These are phyloP conservation scores for Meloidogyne floridensis DNA, from an alignment of 1,140 invertebrate species.

Conservation along the genomic window DNA sequence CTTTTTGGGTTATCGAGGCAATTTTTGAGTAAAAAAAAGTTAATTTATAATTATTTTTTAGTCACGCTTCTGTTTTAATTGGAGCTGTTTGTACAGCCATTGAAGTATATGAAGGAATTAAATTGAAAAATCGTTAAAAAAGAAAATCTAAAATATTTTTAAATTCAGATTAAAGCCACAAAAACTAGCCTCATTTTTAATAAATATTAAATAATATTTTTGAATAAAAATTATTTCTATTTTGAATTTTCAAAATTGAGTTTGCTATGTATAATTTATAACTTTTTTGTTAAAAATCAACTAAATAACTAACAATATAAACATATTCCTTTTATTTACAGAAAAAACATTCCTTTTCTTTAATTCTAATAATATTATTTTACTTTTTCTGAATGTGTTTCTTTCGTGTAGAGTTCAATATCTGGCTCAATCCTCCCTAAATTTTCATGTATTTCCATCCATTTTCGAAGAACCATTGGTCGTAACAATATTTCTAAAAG, in stretches of 20 bases:
- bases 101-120: slow-evolving; percentile 30
- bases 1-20: slow-evolving; percentile 24
- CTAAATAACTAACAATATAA: no score
- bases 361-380: background rate
- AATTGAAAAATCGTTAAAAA: slow-evolving; percentile 29
- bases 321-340: slow-evolving; percentile 1
- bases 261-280: no score
- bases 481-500: slow-evolving; percentile 36
- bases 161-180: background rate
- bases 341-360: background rate
- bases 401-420: slow-evolving; percentile 31
- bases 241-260: no score
- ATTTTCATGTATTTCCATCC: slow-evolving; percentile 39
- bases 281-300: no score
- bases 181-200: background rate
- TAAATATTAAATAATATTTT: no score
- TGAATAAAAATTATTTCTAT: no score
- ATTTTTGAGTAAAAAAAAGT: background rate
- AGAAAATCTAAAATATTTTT: background rate
- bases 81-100: slow-evolving; percentile 27
- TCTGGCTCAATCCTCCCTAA: slow-evolving; percentile 30
- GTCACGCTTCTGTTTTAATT: slow-evolving; percentile 20
- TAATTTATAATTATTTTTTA: background rate
- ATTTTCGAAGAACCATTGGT: slow-evolving; percentile 38
- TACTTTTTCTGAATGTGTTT: slow-evolving; percentile 23